A percentile compares a stretch with the other conserved stretches of the same genome.
Conservation (phyloP, 1,140 invertebrate genomes). For the Cyphomyrmex costatus region DNA sequence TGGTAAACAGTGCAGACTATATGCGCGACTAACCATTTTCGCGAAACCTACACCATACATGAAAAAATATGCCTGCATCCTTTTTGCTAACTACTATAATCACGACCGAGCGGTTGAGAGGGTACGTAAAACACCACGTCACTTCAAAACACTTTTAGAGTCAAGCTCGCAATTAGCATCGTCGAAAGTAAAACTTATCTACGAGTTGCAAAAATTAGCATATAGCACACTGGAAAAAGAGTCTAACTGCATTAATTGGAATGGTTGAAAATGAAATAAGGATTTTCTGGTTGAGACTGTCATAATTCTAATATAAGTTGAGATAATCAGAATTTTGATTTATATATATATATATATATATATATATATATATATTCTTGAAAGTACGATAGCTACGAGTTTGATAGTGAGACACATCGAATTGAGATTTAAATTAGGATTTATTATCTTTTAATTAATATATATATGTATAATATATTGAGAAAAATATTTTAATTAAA, state of each 20-base stretch:
- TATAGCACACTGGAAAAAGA: not conserved
- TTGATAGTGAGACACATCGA: not conserved
- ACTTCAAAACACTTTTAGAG: not conserved
- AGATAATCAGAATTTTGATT: no score
- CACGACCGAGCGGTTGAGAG: not conserved
- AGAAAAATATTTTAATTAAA: no score
- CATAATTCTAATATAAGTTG: no score
- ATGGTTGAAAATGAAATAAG: no score
- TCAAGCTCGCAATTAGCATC: not conserved
- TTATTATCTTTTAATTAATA: constrained; percentile 17
- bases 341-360: no score
- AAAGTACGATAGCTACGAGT: not conserved
- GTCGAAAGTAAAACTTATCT: constrained; percentile 23
- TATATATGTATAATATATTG: no score
- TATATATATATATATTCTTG: no score
- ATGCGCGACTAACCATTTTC: constrained; percentile 9
- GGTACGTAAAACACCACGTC: constrained; percentile 10
- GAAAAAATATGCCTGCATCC: constrained; percentile 36
- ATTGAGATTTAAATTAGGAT: not conserved
- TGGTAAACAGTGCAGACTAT: constrained; percentile 48
- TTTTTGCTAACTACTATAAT: constrained; percentile 43
- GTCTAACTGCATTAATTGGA: no score
- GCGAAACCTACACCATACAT: constrained; percentile 3
- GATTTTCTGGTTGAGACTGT: no score
- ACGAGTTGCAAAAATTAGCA: not conserved